Percentiles rank a stretch among this genome's conserved stretches.
Evolutionary conservation across 2,888 invertebrate genomes (phyloP).

Genomic region (Suillia variegata): DNA sequence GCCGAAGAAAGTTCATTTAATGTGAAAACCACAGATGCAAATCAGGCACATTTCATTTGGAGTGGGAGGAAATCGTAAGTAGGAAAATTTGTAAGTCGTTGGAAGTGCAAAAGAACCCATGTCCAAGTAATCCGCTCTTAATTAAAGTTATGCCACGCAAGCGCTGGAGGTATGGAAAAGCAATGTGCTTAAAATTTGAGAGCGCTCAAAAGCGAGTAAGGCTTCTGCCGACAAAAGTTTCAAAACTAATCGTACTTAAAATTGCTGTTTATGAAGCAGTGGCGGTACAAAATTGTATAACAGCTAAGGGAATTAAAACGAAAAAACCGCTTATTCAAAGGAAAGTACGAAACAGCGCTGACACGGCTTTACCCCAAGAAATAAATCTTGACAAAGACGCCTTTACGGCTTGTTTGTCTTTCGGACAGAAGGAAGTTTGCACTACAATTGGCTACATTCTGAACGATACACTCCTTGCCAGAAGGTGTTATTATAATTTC

Average conservation of each 20-base stretch:
- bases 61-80: background rate
- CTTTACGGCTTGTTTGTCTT: constrained; percentile 54
- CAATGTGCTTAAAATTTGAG: constrained; percentile 40
- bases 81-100: no score
- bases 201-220: background rate
- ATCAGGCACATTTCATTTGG: constrained; percentile 36
- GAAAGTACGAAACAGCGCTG: no score
- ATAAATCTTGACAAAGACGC: constrained; percentile 58
- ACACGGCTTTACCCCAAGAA: constrained; percentile 47
- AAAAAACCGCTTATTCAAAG: no score
- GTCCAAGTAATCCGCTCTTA: constrained; percentile 60
- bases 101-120: constrained; percentile 38
- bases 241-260: no score
- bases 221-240: background rate
- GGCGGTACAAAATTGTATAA: no score
- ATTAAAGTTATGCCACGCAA: constrained; percentile 54
- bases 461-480: constrained; percentile 27
- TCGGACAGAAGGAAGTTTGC: constrained; percentile 38
- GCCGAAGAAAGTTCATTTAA: constrained; percentile 33
- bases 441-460: constrained; percentile 14
- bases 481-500: constrained; percentile 56
- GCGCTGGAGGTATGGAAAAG: background rate
- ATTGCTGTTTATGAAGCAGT: constrained; percentile 17
- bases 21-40: constrained; percentile 58
- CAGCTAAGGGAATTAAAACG: no score